Conservation (phyloP, 1,140 invertebrate genomes). For the Drosophila punjabiensis region DNA sequence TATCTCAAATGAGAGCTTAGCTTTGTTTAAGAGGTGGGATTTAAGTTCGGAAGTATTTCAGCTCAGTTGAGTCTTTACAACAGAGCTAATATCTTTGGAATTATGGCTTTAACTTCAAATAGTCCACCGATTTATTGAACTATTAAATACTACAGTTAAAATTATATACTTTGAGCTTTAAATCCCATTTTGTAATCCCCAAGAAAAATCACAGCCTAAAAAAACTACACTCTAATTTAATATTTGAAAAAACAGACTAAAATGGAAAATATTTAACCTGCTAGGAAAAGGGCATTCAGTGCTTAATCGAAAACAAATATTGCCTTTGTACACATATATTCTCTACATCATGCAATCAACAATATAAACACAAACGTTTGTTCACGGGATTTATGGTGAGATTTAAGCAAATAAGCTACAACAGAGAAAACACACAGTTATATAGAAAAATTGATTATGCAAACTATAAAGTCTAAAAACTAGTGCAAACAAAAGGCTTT, state of each 20-base stretch:
- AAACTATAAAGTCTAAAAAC: slow-evolving; percentile 9
- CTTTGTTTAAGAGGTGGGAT: background rate
- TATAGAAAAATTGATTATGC: slow-evolving; percentile 3
- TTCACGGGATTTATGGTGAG: slow-evolving; percentile 2
- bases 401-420: slow-evolving; percentile 16
- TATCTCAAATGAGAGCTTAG: background rate
- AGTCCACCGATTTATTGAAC: background rate
- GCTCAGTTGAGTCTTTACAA: background rate
- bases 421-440: slow-evolving; percentile 10
- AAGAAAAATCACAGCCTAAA: background rate
- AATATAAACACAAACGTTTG: slow-evolving; percentile 14
- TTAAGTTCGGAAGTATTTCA: background rate
- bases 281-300: background rate
- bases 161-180: background rate
- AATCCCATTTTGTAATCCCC: background rate
- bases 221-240: background rate
- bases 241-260: background rate
- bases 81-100: background rate
- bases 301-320: slow-evolving; percentile 13
- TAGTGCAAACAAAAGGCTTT: slow-evolving; percentile 16
- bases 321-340: background rate
- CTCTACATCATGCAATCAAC: slow-evolving; percentile 36
- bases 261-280: slow-evolving; percentile 1
- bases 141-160: background rate
- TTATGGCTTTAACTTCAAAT: background rate